Base-by-base conservation (phyloP, 2,797 vertebrate species). In the Myotis pilosus region DNA sequence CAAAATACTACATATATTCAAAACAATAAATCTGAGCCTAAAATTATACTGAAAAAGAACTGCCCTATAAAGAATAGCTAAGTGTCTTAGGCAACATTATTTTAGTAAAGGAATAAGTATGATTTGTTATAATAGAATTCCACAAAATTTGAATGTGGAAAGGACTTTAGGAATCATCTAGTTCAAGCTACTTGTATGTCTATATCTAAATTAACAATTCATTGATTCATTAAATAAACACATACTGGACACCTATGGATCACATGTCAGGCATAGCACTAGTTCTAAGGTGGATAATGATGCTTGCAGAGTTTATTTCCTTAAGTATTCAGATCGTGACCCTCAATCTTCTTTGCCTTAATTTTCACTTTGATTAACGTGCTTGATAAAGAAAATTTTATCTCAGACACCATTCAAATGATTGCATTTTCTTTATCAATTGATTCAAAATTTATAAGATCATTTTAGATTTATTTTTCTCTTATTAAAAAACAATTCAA, bases 1-100 rank as follows among this genome's bases (percentile, higher is more conserved):
- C 16, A 89, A 93, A 84, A 80, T 33, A 60, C 4, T 81, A 68
- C 13, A 75, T 44, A 90, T 68, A 76, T 74, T 72, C 91, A 55
- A 91, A 94, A 22, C 60, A 95, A 25, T 75, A 91, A 83, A 94
- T 87, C 36, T 51, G 25, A 96, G 9, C 38, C n/a, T 97, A 71
- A 80, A 84, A 92, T 60, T 79, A 28, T 74, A 83, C 33, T 51
- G 49, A 53, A 55, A 89, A 89, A 95, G 16, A 87, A 72, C n/a
- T 88, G 15, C 25, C 69, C n/a, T 84, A 2, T 66, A 64, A 71
- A 64, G 75, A 12, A 79, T 49, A 10, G 17, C 8, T 38, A 57
- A 33, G 10, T 51, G 17, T n/a, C n/a, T 82, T 33, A 72, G 75
- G 78, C 2, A 80, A 89, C 10, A 81, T 17, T 4, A 72, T 80